These are phyloP conservation scores for Thalassophryne amazonica DNA, from an alignment of 2,797 vertebrate genomes.

Conservation along the genomic window DNA sequence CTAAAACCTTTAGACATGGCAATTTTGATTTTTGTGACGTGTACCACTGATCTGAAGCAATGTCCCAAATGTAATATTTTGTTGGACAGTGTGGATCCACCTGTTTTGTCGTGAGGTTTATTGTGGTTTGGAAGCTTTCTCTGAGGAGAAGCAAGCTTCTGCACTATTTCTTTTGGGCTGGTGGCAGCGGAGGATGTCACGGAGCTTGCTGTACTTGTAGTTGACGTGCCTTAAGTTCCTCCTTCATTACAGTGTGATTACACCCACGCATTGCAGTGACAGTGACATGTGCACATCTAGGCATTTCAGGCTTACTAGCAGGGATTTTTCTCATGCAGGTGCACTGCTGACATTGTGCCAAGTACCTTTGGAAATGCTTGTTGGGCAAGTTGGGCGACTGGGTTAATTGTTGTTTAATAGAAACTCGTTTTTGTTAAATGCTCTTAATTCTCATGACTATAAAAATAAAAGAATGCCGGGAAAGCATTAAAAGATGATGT, in stretches of 20 bases:
- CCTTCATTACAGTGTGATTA: constrained; percentile 44
- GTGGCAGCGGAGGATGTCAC: constrained; percentile 33
- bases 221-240: constrained; percentile 45
- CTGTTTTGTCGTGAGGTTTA: too few species aligned
- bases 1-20: neutral
- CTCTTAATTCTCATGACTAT: neutral
- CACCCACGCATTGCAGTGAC: constrained; percentile 17
- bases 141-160: neutral
- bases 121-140: neutral
- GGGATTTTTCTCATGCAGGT: constrained; percentile 21
- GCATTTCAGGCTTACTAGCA: constrained; percentile 20
- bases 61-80: neutral
- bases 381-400: constrained; percentile 14
- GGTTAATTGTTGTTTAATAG: constrained; percentile 12
- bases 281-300: constrained; percentile 12
- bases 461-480: neutral
- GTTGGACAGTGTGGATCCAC: neutral
- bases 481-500: too few species aligned
- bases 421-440: neutral
- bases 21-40: constrained; percentile 1
- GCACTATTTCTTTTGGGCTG: constrained; percentile 1
- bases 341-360: constrained; percentile 6
- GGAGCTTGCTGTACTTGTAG: constrained; percentile 35
- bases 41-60: neutral
- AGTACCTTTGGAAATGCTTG: constrained; percentile 4